These are phyloP conservation scores for Noctua comes DNA, from an alignment of 2,888 invertebrate genomes.

Conservation along the genomic window DNA sequence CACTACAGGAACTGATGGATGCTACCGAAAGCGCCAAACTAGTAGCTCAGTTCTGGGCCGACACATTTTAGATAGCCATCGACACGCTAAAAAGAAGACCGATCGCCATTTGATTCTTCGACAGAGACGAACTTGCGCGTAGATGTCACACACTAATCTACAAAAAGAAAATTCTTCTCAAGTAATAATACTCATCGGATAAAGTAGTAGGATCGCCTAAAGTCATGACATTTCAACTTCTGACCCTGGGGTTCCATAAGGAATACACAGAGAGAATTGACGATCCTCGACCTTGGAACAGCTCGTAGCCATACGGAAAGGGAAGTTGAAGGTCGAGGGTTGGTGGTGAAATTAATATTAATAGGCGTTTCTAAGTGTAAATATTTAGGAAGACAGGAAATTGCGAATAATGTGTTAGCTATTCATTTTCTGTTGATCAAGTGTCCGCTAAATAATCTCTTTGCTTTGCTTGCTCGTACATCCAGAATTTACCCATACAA, in stretches of 20 bases:
- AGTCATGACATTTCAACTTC: not conserved
- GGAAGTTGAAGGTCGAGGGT: not conserved
- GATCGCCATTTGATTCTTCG: not conserved
- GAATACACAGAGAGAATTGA: not conserved
- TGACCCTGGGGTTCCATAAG: not conserved
- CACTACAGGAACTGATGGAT: no score
- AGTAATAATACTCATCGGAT: not conserved
- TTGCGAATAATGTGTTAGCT: not conserved
- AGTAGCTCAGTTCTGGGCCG: no score
- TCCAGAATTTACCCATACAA: not conserved
- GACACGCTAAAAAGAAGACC: not conserved
- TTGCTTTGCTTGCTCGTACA: not conserved
- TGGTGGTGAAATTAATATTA: not conserved
- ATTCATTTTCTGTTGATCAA: not conserved
- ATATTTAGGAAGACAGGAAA: conserved; percentile 13
- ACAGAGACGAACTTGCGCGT: not conserved
- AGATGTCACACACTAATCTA: not conserved
- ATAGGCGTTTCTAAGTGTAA: not conserved
- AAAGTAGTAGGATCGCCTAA: not conserved
- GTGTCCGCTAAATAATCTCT: no score
- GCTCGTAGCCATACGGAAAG: not conserved
- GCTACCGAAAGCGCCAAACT: no score
- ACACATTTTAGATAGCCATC: no score
- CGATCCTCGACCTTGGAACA: not conserved
- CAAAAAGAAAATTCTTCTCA: not conserved